Evolutionary conservation across 2,888 invertebrate species (phyloP).

Genomic region (Phytoseiulus persimilis): DNA sequence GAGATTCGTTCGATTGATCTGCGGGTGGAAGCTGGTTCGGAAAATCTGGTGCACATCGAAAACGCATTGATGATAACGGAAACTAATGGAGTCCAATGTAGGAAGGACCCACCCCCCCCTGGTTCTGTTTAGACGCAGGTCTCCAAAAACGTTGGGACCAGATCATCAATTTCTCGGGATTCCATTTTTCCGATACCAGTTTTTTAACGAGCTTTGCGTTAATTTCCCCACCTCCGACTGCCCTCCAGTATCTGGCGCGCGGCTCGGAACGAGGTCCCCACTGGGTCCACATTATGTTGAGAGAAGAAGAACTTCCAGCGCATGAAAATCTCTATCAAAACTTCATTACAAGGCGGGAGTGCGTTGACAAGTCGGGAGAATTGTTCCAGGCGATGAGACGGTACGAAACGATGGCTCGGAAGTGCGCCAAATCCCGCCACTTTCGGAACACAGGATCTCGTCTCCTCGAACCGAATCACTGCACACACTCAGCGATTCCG

Average conservation of each 20-base stretch:
- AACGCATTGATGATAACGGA: background rate
- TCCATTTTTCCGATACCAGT: background rate
- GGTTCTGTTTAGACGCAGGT: no score
- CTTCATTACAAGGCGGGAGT: background rate
- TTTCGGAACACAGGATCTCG: background rate
- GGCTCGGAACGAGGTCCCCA: background rate
- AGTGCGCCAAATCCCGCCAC: background rate
- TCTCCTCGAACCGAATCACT: background rate
- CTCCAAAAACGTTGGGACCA: background rate
- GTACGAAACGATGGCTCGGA: background rate
- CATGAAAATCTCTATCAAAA: background rate
- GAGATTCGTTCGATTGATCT: background rate
- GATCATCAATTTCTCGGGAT: background rate
- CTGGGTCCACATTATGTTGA: background rate
- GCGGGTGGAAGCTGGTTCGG: background rate
- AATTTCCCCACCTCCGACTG: background rate
- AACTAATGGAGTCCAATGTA: background rate
- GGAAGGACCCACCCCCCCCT: background rate
- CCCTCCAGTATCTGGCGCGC: background rate
- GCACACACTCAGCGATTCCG: no score
- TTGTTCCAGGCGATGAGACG: background rate
- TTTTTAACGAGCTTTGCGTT: background rate
- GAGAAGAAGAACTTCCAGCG: background rate
- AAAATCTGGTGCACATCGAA: background rate
- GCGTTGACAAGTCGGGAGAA: background rate